These are phyloP conservation scores for Lochmaea crataegi DNA, from an alignment of 2,888 invertebrate species.

Conservation along the genomic window DNA sequence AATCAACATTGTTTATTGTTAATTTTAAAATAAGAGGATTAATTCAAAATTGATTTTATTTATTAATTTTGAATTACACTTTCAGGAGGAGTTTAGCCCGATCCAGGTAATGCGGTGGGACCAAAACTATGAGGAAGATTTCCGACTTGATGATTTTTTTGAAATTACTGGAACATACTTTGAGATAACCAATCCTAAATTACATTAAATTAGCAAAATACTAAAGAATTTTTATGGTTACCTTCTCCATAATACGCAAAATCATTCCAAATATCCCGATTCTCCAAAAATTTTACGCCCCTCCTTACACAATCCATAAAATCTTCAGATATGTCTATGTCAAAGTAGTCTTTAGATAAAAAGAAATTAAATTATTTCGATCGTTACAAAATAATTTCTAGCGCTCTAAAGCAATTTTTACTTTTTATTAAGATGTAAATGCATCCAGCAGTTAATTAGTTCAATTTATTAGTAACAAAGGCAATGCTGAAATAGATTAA, in stretches of 20 bases:
- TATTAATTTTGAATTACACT: too few relatives aligned
- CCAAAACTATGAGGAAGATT: too few relatives aligned
- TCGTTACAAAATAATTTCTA: slow-evolving; percentile 19
- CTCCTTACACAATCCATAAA: slow-evolving; percentile 40
- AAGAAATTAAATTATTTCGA: slow-evolving; percentile 17
- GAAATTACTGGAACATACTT: too few relatives aligned
- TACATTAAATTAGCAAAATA: background rate
- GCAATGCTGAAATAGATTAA: background rate
- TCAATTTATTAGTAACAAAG: background rate
- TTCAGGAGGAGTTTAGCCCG: too few relatives aligned
- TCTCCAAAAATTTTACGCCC: slow-evolving; percentile 43
- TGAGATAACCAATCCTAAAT: too few relatives aligned
- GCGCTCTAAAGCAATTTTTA: background rate
- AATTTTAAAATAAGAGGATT: too few relatives aligned
- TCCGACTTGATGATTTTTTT: too few relatives aligned
- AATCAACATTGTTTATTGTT: too few relatives aligned
- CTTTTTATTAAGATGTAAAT: background rate
- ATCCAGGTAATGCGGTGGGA: too few relatives aligned
- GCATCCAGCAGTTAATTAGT: slow-evolving; percentile 1
- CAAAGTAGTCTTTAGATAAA: slow-evolving; percentile 40
- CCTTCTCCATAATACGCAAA: slow-evolving; percentile 32
- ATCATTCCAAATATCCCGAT: slow-evolving; percentile 45
- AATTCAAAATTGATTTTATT: too few relatives aligned
- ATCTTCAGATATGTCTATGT: slow-evolving; percentile 39
- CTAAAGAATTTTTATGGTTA: background rate